Evolutionary conservation across 92 coral and sea anemone genomes (phyloP).

Genomic region (Zoanthus sansibaricus): DNA sequence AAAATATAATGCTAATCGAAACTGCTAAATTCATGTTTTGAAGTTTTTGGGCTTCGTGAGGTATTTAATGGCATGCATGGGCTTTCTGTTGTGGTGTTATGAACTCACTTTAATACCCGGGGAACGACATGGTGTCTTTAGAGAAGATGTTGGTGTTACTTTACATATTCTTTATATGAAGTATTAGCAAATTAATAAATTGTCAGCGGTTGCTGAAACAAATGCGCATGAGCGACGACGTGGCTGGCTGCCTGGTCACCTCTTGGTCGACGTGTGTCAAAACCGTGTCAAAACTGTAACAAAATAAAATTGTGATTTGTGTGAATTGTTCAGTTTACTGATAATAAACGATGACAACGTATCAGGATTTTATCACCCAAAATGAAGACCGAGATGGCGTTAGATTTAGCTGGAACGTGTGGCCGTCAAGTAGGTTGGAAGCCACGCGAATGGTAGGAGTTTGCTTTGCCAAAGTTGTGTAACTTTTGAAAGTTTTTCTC

Average conservation of each 20-base stretch:
- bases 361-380: constrained; percentile 97
- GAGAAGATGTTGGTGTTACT: background rate
- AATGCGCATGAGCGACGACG: constrained; percentile 52
- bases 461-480: background rate
- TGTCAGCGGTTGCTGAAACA: constrained; percentile 25
- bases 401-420: constrained; percentile 98
- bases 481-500: background rate
- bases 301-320: constrained; percentile 11
- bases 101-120: too few species aligned
- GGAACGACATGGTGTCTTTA: too few species aligned
- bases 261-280: constrained; percentile 38
- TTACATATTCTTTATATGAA: too few species aligned
- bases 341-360: constrained; percentile 76
- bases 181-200: background rate
- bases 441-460: constrained; percentile 94
- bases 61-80: too few species aligned
- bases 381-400: constrained; percentile 99
- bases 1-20: too few species aligned
- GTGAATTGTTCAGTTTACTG: constrained; percentile 17
- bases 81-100: too few species aligned
- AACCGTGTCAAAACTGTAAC: too few species aligned
- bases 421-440: constrained; percentile 99
- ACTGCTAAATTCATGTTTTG: too few species aligned
- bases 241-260: constrained; percentile 26
- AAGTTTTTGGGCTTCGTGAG: too few species aligned